A percentile compares a stretch with the other conserved stretches of the same genome.
Evolutionary conservation across 2,888 invertebrate genomes (phyloP).

Genomic region (Seira musarum): DNA sequence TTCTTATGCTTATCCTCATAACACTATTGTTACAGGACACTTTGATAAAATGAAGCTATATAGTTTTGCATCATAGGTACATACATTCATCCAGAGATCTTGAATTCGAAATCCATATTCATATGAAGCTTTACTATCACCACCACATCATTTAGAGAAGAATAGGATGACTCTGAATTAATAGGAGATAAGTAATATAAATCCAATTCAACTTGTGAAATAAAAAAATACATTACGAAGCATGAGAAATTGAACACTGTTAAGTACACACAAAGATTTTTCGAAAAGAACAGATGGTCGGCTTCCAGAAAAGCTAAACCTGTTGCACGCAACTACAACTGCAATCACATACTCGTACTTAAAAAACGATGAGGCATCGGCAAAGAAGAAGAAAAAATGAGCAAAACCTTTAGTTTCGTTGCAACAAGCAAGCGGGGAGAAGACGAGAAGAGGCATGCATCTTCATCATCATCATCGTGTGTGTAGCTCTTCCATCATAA

Average conservation of each 20-base stretch:
- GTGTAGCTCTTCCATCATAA: neutral
- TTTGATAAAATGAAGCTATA: neutral
- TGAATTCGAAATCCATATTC: too few relatives aligned
- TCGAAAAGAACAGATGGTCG: slow-evolving; percentile 68
- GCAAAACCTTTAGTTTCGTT: neutral
- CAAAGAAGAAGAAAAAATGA: slow-evolving; percentile 26
- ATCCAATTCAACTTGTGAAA: too few relatives aligned
- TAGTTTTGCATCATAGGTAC: too few relatives aligned
- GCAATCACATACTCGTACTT: slow-evolving; percentile 45
- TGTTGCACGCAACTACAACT: slow-evolving; percentile 63
- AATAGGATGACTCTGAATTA: slow-evolving; percentile 3
- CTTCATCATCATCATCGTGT: neutral
- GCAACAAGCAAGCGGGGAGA: neutral
- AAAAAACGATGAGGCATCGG: slow-evolving; percentile 16
- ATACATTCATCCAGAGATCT: too few relatives aligned
- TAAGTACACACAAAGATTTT: slow-evolving; percentile 60
- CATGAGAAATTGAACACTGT: neutral
- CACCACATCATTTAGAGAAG: neutral
- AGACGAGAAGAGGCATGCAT: neutral
- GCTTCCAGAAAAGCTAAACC: slow-evolving; percentile 66
- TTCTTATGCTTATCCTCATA: too few relatives aligned
- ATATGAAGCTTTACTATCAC: too few relatives aligned
- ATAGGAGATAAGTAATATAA: too few relatives aligned
- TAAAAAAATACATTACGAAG: neutral
- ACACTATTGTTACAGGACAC: neutral